These are phyloP conservation scores for Hirtodrosophila histrioides DNA, from an alignment of 2,888 invertebrate genomes.

Conservation along the genomic window DNA sequence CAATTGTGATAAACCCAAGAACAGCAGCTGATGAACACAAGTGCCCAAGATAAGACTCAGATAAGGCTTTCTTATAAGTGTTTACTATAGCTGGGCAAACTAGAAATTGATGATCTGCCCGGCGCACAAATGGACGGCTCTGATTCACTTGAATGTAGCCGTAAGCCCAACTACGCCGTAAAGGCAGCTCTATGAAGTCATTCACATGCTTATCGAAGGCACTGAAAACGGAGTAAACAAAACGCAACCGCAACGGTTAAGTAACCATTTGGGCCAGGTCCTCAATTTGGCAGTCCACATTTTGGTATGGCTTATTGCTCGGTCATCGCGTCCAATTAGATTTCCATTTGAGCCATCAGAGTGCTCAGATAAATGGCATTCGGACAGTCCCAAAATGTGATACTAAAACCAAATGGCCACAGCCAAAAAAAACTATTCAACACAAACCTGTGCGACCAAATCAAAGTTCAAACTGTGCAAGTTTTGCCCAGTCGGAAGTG, in stretches of 20 bases:
- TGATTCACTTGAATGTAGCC: background rate
- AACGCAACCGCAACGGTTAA: slow-evolving; percentile 13
- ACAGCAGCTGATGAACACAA: no score
- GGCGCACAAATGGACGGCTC: no score
- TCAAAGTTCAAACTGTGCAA: slow-evolving; percentile 62
- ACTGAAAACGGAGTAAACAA: background rate
- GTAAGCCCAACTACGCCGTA: slow-evolving; percentile 12
- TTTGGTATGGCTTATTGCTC: slow-evolving; percentile 40
- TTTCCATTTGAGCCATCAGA: slow-evolving; percentile 74
- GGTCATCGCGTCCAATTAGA: slow-evolving; percentile 74
- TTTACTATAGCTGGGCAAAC: slow-evolving; percentile 11
- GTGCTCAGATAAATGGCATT: slow-evolving; percentile 64
- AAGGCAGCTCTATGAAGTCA: slow-evolving; percentile 20
- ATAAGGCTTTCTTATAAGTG: background rate
- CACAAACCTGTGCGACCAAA: slow-evolving; percentile 31
- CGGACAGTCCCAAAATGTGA: slow-evolving; percentile 37
- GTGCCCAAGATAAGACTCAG: slow-evolving; percentile 17
- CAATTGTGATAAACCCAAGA: no score
- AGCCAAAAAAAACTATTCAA: slow-evolving; percentile 53
- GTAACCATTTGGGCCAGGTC: slow-evolving; percentile 49
- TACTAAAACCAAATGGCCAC: slow-evolving; percentile 69
- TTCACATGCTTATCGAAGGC: slow-evolving; percentile 21
- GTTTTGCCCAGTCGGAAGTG: slow-evolving; percentile 43
- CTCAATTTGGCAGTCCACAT: background rate
- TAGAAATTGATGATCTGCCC: slow-evolving; percentile 42